Evolutionary conservation across 1,140 invertebrate species (phyloP).

Genomic region (fruit fly (Drosophila melanogaster)): DNA sequence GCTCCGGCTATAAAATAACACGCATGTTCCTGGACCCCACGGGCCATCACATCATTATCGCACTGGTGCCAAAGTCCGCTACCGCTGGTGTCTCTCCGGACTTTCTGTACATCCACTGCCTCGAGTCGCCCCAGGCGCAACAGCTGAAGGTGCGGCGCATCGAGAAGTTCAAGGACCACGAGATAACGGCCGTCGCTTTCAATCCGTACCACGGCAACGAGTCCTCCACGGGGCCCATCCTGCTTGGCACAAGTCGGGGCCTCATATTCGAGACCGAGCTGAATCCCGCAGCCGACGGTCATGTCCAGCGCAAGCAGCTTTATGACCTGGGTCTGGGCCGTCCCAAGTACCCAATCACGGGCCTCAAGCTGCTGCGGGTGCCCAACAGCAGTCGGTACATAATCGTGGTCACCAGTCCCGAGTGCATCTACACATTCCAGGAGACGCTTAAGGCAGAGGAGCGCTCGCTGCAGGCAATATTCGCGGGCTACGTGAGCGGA

Average conservation of each 20-base stretch:
- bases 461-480: conserved; percentile 89
- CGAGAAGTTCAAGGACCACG: conserved; percentile 90
- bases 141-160: conserved; percentile 87
- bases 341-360: conserved; percentile 91
- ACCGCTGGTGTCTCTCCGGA: conserved; percentile 88
- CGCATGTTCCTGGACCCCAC: conserved; percentile 94
- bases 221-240: conserved; percentile 90
- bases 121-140: conserved; percentile 84
- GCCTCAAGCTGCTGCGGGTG: conserved; percentile 92
- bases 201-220: conserved; percentile 91
- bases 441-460: conserved; percentile 91
- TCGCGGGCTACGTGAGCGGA: conserved; percentile 90
- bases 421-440: conserved; percentile 93
- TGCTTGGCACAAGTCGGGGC: conserved; percentile 95
- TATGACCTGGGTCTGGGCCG: conserved; percentile 93
- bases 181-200: conserved; percentile 96
- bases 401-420: conserved; percentile 93
- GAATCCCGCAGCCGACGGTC: conserved; percentile 88
- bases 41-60: conserved; percentile 93
- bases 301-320: conserved; percentile 94
- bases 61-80: conserved; percentile 87
- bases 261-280: conserved; percentile 96
- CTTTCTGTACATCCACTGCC: conserved; percentile 91
- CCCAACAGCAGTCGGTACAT: conserved; percentile 89
- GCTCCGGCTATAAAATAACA: conserved; percentile 87